These are phyloP conservation scores for Cephus spinipes DNA, from an alignment of 2,888 invertebrate species.

Conservation along the genomic window DNA sequence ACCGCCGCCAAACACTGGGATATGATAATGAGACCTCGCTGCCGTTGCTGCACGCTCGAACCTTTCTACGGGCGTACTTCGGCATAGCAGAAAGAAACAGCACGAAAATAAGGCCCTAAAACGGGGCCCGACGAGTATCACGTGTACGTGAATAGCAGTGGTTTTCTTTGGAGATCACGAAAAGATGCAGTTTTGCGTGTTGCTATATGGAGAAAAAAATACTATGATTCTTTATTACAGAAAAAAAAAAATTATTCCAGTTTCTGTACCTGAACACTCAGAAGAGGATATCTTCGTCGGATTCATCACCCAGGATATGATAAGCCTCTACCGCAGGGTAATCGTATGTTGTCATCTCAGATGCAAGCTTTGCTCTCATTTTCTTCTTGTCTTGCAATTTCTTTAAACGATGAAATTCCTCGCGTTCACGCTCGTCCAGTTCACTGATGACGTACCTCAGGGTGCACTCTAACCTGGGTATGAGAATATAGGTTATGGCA, in stretches of 20 bases:
- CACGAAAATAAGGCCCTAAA: not conserved
- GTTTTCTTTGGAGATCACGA: too few relatives aligned
- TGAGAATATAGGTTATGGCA: slow-evolving; percentile 75
- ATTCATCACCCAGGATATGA: slow-evolving; percentile 51
- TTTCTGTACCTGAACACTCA: not conserved
- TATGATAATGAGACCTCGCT: slow-evolving; percentile 41
- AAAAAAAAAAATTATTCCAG: too few relatives aligned
- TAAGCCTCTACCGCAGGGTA: too few relatives aligned
- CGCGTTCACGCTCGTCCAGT: slow-evolving; percentile 75
- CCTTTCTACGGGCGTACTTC: not conserved
- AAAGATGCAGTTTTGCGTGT: too few relatives aligned
- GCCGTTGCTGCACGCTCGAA: not conserved
- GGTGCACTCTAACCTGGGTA: slow-evolving; percentile 73
- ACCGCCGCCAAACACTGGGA: slow-evolving; percentile 42
- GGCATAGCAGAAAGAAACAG: not conserved
- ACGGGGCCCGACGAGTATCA: not conserved
- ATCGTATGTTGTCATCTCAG: not conserved
- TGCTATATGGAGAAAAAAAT: too few relatives aligned
- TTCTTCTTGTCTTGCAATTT: slow-evolving; percentile 70
- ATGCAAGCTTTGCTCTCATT: slow-evolving; percentile 1
- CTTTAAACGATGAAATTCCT: slow-evolving; percentile 69
- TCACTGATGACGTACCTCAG: slow-evolving; percentile 73
- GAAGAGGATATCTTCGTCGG: slow-evolving; percentile 69
- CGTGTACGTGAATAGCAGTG: too few relatives aligned
- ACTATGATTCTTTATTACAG: too few relatives aligned